Conservation (phyloP, 2,113 vertebrate genomes). For the Oenanthe oenanthe region DNA sequence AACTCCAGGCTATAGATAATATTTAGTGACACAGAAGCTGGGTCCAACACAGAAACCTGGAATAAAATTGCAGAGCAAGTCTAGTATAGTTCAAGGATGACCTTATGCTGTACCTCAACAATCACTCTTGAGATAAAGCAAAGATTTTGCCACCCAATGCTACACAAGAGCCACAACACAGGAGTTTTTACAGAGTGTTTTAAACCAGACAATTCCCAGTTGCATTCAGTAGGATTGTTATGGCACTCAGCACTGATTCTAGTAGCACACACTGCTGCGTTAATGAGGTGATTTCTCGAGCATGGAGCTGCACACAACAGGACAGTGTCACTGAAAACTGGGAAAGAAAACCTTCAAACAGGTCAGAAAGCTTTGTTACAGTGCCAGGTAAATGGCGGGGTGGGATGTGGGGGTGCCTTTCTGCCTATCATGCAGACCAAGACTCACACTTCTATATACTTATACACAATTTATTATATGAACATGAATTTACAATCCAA, state of each 20-base stretch:
- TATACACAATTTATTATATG: not conserved
- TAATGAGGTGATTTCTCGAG: rapidly evolving
- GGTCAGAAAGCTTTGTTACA: not conserved
- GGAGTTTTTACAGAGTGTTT: not conserved
- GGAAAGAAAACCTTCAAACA: not conserved
- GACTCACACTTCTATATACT: not conserved
- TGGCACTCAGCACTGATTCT: too few relatives aligned
- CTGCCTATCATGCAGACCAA: not conserved
- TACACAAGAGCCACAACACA: not conserved
- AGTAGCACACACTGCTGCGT: rapidly evolving
- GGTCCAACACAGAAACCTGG: not conserved
- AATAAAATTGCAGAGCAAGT: not conserved
- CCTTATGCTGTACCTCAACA: not conserved
- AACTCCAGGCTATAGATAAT: not conserved
- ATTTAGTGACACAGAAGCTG: not conserved
- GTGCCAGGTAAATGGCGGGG: not conserved
- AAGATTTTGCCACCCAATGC: not conserved
- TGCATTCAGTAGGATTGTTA: not conserved
- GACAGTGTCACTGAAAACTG: not conserved
- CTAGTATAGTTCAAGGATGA: not conserved
- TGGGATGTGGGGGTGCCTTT: not conserved
- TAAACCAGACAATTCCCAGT: not conserved
- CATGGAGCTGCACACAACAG: rapidly evolving
- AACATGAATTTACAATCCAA: not conserved
- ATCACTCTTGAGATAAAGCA: not conserved